Evolutionary conservation across 2,888 invertebrate species (phyloP), one percentile per base, ranked within the genome.

Genomic region (Leptinotarsa tumamoca): DNA sequence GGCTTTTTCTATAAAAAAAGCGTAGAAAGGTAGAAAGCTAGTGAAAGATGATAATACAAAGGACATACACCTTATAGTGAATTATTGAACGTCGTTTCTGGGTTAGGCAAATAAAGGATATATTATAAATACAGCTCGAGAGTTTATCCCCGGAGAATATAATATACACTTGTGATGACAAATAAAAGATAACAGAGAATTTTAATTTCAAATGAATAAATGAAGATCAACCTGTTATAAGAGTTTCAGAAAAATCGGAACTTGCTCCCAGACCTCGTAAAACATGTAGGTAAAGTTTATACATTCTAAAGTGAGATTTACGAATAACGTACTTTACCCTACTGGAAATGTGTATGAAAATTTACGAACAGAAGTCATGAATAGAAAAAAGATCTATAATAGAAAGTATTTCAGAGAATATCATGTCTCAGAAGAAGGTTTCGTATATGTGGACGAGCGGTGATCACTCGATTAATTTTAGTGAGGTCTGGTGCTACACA

Each of bases 1-100:
- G 43, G 54, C 56, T 43, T n/a, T 56, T 43, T 69, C 43, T 13
- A 56, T 69, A 1, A 58, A 70, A 69, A 70, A 58, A 14, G 49
- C 70, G 50, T 70, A 70, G 70, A 70, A 58, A 70, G 70, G 70
- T 70, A 70, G 70, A 70, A 70, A 70, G 70, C 58, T 21, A 58
- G 56, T 70, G 70, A 33, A 49, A 54, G 49, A 50, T 70, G 21
- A 70, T 18, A 17, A 17, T 17, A n/a, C 63, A 63, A 50, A 67
- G 18, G 54, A 21, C 33, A 68, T 52, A 52, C 14, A 68, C 3
- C 27, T 68, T 54, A 54, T 17, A 21, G 15, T 17, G 27, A 68
- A 68, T 27, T 50, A 52, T 52, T 27, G 54, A 68, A 63, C 18
- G 27, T 17, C n/a, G 27, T 63, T 43, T 63, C 43, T 63, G 43